phyloP scores from a whole-genome alignment of 2,113 vertebrate species.

The Collichthys lucidus region DNA sequence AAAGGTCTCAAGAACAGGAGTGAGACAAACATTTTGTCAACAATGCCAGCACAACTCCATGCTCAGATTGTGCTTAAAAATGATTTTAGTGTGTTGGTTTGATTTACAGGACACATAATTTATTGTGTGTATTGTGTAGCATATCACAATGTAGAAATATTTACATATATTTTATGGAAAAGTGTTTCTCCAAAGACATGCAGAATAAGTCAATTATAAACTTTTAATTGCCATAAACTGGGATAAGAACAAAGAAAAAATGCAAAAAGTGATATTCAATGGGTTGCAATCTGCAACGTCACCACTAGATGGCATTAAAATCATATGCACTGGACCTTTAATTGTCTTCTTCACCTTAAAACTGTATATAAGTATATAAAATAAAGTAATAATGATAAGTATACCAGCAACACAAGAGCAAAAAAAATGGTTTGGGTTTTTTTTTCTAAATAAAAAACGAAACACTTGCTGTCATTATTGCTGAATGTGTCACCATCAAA shows the following conservation, averaged over 20 bases:
- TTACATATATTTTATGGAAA: too few species aligned
- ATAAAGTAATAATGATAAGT: too few species aligned
- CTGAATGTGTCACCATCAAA: not conserved
- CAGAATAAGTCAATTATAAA: too few species aligned
- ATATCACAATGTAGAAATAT: too few species aligned
- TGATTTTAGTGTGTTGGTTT: not conserved
- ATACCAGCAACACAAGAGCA: not conserved
- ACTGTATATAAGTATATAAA: too few species aligned
- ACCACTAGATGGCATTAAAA: not conserved
- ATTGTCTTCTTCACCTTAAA: not conserved
- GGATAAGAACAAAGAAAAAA: not conserved
- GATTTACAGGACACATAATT: too few species aligned
- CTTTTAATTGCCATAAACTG: too few species aligned
- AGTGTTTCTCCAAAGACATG: too few species aligned
- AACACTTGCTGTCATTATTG: too few species aligned
- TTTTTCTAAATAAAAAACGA: not conserved
- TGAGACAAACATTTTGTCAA: not conserved
- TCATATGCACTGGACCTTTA: not conserved
- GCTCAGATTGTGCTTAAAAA: not conserved
- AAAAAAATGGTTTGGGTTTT: not conserved
- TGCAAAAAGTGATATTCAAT: not conserved
- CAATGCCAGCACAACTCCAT: not conserved
- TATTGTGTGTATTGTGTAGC: too few species aligned
- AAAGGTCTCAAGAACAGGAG: not conserved
- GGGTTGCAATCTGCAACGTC: too few species aligned